These are phyloP conservation scores for Cerastis leucographa DNA, from an alignment of 2,888 invertebrate species.

Conservation along the genomic window DNA sequence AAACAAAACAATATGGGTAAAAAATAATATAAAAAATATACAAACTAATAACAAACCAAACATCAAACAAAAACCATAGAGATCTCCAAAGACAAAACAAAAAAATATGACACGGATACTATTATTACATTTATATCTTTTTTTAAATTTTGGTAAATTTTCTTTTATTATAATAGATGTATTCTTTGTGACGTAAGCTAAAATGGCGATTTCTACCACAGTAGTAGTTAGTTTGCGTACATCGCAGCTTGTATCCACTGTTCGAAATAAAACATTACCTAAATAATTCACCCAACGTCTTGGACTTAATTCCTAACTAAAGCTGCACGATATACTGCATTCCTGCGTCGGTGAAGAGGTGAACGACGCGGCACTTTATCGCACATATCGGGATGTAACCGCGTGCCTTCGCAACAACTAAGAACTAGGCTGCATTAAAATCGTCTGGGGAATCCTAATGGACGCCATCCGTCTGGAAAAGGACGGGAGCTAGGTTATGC, in stretches of 20 bases:
- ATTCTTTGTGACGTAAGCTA: too few species aligned
- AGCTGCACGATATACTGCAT: constrained; percentile 48
- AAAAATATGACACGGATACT: too few species aligned
- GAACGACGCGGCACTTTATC: constrained; percentile 70
- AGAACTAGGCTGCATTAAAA: constrained; percentile 32
- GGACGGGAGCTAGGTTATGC: constrained; percentile 7
- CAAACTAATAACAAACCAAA: too few species aligned
- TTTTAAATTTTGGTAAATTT: too few species aligned
- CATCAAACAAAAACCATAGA: too few species aligned
- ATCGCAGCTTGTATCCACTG: neutral
- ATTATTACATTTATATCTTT: too few species aligned
- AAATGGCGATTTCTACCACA: too few species aligned
- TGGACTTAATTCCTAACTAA: neutral
- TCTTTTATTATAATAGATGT: too few species aligned
- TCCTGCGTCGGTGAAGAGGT: constrained; percentile 66
- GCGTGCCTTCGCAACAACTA: constrained; percentile 38
- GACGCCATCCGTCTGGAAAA: neutral
- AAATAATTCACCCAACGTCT: neutral
- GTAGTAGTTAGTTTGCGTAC: too few species aligned
- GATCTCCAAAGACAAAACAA: too few species aligned
- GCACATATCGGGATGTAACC: constrained; percentile 39
- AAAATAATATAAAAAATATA: too few species aligned
- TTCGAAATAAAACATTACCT: neutral
- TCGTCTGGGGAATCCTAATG: constrained; percentile 27
- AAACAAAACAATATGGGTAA: too few species aligned